Evolutionary conservation across 2,113 vertebrate genomes (phyloP).

Genomic region (Formicarius rufipectus): DNA sequence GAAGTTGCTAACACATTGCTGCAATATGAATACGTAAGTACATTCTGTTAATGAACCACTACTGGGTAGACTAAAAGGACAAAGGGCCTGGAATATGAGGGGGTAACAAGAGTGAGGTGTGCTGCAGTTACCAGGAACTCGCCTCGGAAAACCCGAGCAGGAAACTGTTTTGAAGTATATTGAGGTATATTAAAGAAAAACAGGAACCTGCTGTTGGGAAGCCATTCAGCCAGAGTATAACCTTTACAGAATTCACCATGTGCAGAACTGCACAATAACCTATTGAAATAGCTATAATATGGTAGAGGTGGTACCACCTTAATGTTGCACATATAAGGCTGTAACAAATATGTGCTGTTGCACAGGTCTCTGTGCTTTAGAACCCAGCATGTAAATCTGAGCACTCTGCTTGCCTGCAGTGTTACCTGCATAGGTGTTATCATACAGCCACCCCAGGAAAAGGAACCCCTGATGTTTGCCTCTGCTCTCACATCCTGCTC

Average conservation of each 20-base stretch:
- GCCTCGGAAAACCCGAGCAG: not conserved
- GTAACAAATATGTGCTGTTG: not conserved
- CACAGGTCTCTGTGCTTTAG: not conserved
- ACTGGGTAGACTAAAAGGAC: not conserved
- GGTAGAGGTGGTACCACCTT: not conserved
- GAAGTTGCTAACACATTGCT: not conserved
- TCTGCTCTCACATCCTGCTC: not conserved
- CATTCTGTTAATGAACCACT: not conserved
- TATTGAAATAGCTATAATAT: not conserved
- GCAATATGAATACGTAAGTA: not conserved
- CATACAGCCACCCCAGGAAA: not conserved
- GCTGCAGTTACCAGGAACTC: not conserved
- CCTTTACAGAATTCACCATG: not conserved
- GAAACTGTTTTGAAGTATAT: not conserved
- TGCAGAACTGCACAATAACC: not conserved
- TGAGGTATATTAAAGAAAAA: not conserved
- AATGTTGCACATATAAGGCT: not conserved
- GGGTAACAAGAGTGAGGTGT: not conserved
- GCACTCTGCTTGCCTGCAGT: not conserved
- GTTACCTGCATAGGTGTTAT: not conserved
- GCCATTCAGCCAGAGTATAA: not conserved
- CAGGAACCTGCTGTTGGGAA: not conserved
- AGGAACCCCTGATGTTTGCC: not conserved
- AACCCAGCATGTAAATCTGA: not conserved
- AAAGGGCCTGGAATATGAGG: not conserved